Evolutionary conservation across 2,797 vertebrate species (phyloP).

Genomic region (Toxotes lorentzi): DNA sequence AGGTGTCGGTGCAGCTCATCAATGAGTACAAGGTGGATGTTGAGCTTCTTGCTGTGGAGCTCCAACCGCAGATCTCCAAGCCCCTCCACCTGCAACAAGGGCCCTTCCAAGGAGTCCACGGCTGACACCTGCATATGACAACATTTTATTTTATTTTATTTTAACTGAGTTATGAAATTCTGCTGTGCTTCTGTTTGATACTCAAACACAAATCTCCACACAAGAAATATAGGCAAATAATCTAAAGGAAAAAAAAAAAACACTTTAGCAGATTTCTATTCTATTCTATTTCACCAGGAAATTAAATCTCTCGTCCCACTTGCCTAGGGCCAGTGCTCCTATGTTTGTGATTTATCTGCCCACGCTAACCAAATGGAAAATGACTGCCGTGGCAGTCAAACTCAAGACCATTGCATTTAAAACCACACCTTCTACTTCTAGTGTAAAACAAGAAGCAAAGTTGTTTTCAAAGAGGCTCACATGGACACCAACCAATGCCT

Average conservation of each 20-base stretch:
- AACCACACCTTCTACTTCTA: background rate
- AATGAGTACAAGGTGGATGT: conserved; percentile 95
- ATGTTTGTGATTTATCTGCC: background rate
- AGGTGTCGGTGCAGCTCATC: conserved; percentile 97
- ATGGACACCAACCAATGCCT: background rate
- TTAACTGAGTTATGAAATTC: background rate
- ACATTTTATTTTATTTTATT: conserved; percentile 21
- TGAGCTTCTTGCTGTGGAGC: conserved; percentile 98
- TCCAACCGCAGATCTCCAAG: conserved; percentile 96
- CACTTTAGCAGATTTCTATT: too few species aligned
- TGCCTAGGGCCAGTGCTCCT: background rate
- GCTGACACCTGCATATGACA: conserved; percentile 90
- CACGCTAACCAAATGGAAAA: conserved; percentile 19
- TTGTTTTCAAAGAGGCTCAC: background rate
- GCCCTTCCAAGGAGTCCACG: conserved; percentile 93
- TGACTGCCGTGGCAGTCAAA: conserved; percentile 15
- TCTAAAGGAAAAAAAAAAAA: too few species aligned
- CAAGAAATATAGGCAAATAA: conserved; percentile 2
- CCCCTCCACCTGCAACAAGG: conserved; percentile 95
- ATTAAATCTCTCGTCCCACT: conserved; percentile 12
- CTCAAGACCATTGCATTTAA: background rate
- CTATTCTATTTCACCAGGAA: conserved; percentile 5
- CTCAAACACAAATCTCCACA: background rate
- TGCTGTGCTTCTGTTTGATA: too few species aligned
- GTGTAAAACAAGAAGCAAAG: background rate